Evolutionary conservation across 1,140 invertebrate genomes (phyloP).

Genomic region (Euwallacea similis): DNA sequence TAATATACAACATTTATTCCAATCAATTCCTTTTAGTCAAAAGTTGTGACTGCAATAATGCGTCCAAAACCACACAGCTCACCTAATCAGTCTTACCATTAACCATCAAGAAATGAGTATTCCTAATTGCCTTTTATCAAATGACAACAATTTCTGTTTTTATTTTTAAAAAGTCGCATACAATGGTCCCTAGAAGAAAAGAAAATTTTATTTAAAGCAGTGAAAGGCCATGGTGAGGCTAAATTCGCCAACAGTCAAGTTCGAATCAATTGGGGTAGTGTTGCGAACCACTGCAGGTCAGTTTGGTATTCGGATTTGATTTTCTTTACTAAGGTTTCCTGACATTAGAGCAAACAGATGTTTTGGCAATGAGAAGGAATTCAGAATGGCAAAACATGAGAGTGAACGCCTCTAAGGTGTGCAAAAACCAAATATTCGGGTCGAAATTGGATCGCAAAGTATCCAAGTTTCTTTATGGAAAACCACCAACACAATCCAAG

Average conservation of each 20-base stretch:
- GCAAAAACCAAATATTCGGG: constrained; percentile 22
- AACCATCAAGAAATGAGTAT: constrained; percentile 1
- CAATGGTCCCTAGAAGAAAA: constrained; percentile 6
- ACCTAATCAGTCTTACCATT: background rate
- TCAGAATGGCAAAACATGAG: constrained; percentile 32
- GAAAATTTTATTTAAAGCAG: constrained; percentile 21
- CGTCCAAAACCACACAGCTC: too few species aligned
- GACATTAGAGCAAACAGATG: constrained; percentile 17
- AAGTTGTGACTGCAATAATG: background rate
- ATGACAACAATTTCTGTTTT: background rate
- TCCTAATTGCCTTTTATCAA: background rate
- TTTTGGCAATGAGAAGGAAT: constrained; percentile 32
- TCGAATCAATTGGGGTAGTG: constrained; percentile 31
- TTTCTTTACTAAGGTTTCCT: background rate
- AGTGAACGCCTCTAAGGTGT: constrained; percentile 19
- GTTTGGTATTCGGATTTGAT: background rate
- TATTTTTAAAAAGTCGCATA: background rate
- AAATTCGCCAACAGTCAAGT: constrained; percentile 13
- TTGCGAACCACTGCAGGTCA: constrained; percentile 26
- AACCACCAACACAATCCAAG: background rate
- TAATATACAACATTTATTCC: too few species aligned
- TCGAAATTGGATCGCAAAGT: constrained; percentile 32
- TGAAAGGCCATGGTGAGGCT: constrained; percentile 24
- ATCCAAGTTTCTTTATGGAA: constrained; percentile 26
- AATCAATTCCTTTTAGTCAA: constrained; percentile 1